These are phyloP conservation scores for Drosophila greeni DNA, from an alignment of 2,888 invertebrate species.

Conservation along the genomic window DNA sequence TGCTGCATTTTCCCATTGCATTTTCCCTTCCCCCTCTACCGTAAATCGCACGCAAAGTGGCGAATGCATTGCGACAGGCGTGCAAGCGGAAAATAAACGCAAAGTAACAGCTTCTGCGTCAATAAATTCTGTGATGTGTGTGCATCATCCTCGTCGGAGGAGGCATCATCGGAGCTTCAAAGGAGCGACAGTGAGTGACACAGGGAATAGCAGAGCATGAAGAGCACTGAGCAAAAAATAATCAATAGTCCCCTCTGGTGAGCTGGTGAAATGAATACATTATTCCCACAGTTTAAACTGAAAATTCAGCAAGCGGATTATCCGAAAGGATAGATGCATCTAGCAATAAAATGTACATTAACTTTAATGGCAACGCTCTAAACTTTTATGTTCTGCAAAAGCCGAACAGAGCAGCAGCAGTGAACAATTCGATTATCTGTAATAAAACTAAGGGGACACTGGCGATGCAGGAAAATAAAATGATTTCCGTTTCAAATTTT, in stretches of 20 bases:
- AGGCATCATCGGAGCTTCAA: constrained; percentile 9
- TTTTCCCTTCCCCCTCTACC: not conserved
- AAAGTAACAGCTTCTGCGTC: constrained; percentile 51
- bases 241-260: not conserved
- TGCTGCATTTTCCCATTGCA: not conserved
- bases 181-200: constrained; percentile 7
- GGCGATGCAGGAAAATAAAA: not conserved
- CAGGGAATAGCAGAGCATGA: not conserved
- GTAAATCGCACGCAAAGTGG: constrained; percentile 27
- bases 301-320: not conserved
- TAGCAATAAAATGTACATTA: constrained; percentile 7
- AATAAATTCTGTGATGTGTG: constrained; percentile 66
- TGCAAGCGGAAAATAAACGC: constrained; percentile 24
- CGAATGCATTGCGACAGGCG: constrained; percentile 31
- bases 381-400: constrained; percentile 8
- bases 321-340: not conserved
- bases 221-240: not conserved
- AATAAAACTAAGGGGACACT: constrained; percentile 5
- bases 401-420: not conserved
- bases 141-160: constrained; percentile 42
- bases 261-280: constrained; percentile 2
- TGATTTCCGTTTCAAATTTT: not conserved
- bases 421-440: constrained; percentile 4
- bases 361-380: constrained; percentile 4
- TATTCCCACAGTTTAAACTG: not conserved